Conservation (phyloP, 2,113 vertebrate species). For the Fukomys damarensis region DNA sequence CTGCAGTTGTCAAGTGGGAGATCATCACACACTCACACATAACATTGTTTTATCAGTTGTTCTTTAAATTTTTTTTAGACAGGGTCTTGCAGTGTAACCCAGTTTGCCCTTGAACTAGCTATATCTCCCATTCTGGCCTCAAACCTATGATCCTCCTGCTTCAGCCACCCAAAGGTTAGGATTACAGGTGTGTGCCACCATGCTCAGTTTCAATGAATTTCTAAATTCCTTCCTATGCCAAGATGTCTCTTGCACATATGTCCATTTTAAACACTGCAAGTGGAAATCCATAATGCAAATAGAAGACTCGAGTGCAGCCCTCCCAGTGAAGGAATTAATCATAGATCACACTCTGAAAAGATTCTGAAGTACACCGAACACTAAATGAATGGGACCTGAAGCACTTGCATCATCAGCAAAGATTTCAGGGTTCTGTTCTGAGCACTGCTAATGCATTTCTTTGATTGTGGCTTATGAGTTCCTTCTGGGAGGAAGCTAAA, state of each 20-base stretch:
- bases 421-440: conserved; percentile 10
- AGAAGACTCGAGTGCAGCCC: background rate
- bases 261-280: conserved; percentile 1
- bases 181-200: background rate
- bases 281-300: background rate
- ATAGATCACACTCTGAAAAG: background rate
- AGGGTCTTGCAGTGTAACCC: background rate
- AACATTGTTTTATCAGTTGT: conserved; percentile 40
- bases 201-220: background rate
- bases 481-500: background rate
- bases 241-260: background rate
- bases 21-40: background rate
- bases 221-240: background rate
- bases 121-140: background rate
- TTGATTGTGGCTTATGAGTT: background rate
- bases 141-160: background rate
- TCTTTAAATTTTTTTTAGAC: background rate
- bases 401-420: background rate
- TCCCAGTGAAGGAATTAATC: conserved; percentile 3
- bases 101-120: background rate
- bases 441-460: conserved; percentile 1
- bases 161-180: background rate
- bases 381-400: background rate
- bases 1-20: background rate
- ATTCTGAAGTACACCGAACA: background rate